These are phyloP conservation scores for Alca torda DNA, from an alignment of 2,797 vertebrate species.

Conservation along the genomic window DNA sequence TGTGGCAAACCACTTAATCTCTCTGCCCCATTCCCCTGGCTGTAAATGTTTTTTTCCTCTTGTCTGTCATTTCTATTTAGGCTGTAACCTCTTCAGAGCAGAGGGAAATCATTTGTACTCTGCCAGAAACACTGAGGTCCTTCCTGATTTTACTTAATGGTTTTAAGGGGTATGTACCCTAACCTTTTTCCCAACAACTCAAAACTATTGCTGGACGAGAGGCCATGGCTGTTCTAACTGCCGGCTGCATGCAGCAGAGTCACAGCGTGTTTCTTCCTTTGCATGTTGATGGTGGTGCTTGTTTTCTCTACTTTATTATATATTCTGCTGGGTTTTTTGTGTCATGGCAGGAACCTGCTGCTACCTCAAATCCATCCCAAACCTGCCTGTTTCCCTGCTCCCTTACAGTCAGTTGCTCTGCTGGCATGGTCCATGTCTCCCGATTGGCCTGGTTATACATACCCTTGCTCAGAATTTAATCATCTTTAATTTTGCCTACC, in stretches of 20 bases:
- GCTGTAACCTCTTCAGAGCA: neutral
- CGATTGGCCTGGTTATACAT: neutral
- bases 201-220: neutral
- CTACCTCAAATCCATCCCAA: neutral
- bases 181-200: neutral
- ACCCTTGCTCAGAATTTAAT: neutral
- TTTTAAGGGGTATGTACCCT: neutral
- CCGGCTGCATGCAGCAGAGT: neutral
- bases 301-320: neutral
- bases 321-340: rapidly evolving
- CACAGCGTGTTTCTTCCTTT: neutral
- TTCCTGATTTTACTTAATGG: neutral
- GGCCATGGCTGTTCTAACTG: neutral
- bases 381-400: neutral
- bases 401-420: neutral
- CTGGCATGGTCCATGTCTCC: neutral
- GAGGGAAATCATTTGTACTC: neutral
- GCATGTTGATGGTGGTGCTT: neutral
- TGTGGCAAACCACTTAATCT: neutral
- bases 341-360: neutral
- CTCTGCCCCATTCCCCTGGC: neutral
- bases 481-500: neutral
- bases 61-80: neutral
- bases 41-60: neutral
- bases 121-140: neutral